These are phyloP conservation scores for Agapornis roseicollis DNA, from an alignment of 2,113 vertebrate species.

Conservation along the genomic window DNA sequence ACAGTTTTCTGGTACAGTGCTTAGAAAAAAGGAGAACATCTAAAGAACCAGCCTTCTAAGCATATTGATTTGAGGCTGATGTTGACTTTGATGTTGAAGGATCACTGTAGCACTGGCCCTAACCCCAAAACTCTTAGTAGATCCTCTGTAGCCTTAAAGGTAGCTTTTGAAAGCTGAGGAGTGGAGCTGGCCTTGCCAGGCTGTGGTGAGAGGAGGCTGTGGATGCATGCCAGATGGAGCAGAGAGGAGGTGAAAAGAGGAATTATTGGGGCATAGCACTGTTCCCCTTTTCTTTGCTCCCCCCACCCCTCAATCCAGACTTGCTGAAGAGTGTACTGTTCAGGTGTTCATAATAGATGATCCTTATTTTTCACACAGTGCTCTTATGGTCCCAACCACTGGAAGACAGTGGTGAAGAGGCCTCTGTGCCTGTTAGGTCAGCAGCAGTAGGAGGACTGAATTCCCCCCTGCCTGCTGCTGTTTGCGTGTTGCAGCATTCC, in stretches of 20 bases:
- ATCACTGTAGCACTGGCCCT: neutral
- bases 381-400: neutral
- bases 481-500: neutral
- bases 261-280: too few relatives aligned
- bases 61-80: neutral
- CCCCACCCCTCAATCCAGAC: accelerated
- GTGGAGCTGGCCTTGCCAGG: neutral
- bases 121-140: neutral
- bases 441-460: neutral
- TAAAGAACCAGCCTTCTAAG: neutral
- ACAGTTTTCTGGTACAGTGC: neutral
- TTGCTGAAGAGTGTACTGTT: neutral
- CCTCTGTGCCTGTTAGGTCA: accelerated
- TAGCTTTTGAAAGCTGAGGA: neutral
- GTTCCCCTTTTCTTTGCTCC: neutral
- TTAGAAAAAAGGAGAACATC: neutral
- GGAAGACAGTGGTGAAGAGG: neutral
- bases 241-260: neutral
- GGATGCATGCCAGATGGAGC: neutral
- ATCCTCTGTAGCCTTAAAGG: neutral
- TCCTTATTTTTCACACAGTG: neutral
- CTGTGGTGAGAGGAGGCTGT: neutral
- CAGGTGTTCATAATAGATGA: accelerated
- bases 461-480: neutral
- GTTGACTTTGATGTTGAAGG: neutral